phyloP scores from a whole-genome alignment of 92 coral and sea anemone species.

The Blastomussa wellsi region DNA sequence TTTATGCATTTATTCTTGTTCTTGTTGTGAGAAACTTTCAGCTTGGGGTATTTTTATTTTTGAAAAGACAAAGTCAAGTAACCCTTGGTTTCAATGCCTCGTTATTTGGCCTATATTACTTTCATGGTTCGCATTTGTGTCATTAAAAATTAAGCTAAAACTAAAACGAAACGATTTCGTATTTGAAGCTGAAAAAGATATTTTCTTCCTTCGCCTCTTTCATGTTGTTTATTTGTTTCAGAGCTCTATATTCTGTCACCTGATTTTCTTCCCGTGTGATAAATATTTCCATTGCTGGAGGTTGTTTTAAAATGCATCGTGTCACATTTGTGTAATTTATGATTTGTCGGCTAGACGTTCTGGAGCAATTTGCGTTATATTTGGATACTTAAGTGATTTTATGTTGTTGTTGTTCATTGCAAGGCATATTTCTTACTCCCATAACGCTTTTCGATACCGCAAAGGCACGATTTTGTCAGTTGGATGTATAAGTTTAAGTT shows the following conservation, averaged over 20 bases:
- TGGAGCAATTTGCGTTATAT: not conserved
- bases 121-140: not conserved
- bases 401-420: not conserved
- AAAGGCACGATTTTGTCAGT: not conserved
- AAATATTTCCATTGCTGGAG: not conserved
- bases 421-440: not conserved
- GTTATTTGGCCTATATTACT: not conserved
- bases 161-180: not conserved
- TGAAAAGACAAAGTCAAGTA: not conserved
- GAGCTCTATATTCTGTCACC: not conserved
- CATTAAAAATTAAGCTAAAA: not conserved
- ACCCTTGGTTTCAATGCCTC: not conserved
- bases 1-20: constrained; percentile 7
- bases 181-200: not conserved
- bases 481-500: not conserved
- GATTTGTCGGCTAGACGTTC: not conserved
- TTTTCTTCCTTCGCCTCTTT: not conserved
- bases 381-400: not conserved
- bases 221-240: not conserved
- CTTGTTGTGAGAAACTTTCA: not conserved
- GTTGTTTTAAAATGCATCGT: not conserved
- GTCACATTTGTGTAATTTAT: not conserved
- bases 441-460: not conserved
- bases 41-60: not conserved
- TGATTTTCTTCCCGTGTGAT: not conserved